Evolutionary conservation across 2,888 invertebrate genomes (phyloP).

Genomic region (Cheilosia soror): DNA sequence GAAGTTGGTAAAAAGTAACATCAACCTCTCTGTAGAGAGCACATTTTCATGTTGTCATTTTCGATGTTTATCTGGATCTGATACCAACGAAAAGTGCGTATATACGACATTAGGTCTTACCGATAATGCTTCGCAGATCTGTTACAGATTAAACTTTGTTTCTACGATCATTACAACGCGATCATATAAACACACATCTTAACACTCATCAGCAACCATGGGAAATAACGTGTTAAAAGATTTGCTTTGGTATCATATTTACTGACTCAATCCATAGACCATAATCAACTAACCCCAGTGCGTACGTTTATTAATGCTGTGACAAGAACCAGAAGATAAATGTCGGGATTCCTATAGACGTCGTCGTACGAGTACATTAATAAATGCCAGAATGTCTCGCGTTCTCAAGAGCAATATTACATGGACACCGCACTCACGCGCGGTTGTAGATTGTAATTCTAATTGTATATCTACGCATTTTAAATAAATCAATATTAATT

Average conservation of each 20-base stretch:
- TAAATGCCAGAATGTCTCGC: conserved; percentile 67
- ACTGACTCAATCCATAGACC: conserved; percentile 12
- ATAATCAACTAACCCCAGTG: not conserved
- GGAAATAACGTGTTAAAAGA: conserved; percentile 54
- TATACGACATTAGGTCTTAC: not conserved
- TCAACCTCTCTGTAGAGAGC: too few relatives aligned
- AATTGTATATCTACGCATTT: not conserved
- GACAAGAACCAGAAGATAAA: conserved; percentile 29
- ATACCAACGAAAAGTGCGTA: too few relatives aligned
- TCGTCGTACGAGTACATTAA: conserved; percentile 28
- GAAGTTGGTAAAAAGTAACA: too few relatives aligned
- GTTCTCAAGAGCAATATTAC: conserved; percentile 36
- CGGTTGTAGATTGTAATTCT: conserved; percentile 20
- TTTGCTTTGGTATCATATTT: conserved; percentile 24
- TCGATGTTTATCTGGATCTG: too few relatives aligned
- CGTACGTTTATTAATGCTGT: not conserved
- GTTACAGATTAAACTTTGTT: not conserved
- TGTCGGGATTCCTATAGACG: conserved; percentile 32
- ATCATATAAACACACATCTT: conserved; percentile 24
- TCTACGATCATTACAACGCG: not conserved
- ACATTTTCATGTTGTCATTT: too few relatives aligned
- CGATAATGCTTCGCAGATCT: conserved; percentile 46
- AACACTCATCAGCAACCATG: conserved; percentile 35
- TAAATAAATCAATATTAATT: not conserved
- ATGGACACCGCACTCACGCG: conserved; percentile 23